Percentiles rank a stretch among this genome's conserved stretches.
phyloP scores from a whole-genome alignment of 2,797 vertebrate genomes.

The Pterois miles region DNA sequence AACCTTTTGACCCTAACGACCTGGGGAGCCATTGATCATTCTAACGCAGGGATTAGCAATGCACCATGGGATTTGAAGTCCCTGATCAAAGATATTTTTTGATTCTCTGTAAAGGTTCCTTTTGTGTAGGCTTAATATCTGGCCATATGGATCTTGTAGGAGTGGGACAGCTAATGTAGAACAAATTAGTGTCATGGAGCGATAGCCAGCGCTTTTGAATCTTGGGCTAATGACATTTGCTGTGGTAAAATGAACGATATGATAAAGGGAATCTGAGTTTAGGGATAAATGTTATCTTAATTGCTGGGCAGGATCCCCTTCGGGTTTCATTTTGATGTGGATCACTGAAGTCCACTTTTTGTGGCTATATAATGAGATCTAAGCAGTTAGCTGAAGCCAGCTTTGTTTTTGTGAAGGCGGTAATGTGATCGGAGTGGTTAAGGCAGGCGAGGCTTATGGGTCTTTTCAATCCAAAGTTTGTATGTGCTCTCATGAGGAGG shows the following conservation, averaged over 20 bases:
- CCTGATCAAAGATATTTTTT: slow-evolving; percentile 10
- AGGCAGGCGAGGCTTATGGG: slow-evolving; percentile 60
- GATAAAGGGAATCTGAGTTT: slow-evolving; percentile 58
- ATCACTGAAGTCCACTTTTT: slow-evolving; percentile 8
- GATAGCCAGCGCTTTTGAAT: slow-evolving; percentile 46
- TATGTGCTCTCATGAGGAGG: slow-evolving; percentile 61
- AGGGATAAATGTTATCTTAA: slow-evolving; percentile 65
- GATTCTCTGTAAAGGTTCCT: background rate
- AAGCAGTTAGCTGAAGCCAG: slow-evolving; percentile 38
- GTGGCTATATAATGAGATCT: slow-evolving; percentile 60
- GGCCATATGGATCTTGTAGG: slow-evolving; percentile 28
- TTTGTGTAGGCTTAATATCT: slow-evolving; percentile 14
- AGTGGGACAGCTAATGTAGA: slow-evolving; percentile 31
- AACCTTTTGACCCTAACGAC: slow-evolving; percentile 56
- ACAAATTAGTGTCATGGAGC: slow-evolving; percentile 47
- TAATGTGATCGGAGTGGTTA: slow-evolving; percentile 70
- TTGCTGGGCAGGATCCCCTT: slow-evolving; percentile 24
- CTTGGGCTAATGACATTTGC: slow-evolving; percentile 56
- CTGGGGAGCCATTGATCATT: slow-evolving; percentile 53
- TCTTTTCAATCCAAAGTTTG: slow-evolving; percentile 68
- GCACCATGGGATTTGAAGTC: slow-evolving; percentile 65
- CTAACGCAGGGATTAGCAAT: slow-evolving; percentile 42
- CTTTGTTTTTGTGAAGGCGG: slow-evolving; percentile 62
- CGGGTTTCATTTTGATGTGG: background rate
- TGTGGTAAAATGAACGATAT: slow-evolving; percentile 44